Evolutionary conservation across 2,888 invertebrate genomes (phyloP), one percentile per base, ranked within the genome.

Genomic region (Tuta absoluta): DNA sequence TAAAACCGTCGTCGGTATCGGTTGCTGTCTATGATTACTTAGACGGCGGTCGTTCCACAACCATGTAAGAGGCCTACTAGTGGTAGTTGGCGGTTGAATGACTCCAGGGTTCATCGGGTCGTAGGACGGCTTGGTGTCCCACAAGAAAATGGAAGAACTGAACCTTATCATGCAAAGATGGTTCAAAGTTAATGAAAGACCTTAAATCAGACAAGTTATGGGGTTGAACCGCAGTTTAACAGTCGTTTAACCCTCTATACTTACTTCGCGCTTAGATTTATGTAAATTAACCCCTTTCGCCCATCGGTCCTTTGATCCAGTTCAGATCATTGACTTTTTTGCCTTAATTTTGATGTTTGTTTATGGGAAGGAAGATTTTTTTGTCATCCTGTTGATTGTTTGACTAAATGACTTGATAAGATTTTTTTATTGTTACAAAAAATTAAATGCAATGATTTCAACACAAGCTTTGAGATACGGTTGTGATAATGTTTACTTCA

Each of bases 251-350:
- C 66, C 71, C 73, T 71, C 82, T 85, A 87, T 88, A 85, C 73
- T 89, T 89, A 89, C 83, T 89, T 90, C 86, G 85, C 88, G 89
- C 87, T 84, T 86, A 78, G 82, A 84, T 85, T 85, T 86, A 86
- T 84, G 85, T 76, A 85, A 81, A 87, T 82, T 77, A 79, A 80
- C 79, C 68, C 75, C 78, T 76, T 81, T 82, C 78, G 53, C 14
- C 23, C 53, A 77, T 70, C 80, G 85, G 81, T 75, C 75, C 73
- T 79, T 83, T 77, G 76, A 75, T 73, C 67, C 51, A 53, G 23
- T 23, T 45, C 56, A 72, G 70, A 72, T 74, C 67, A 71, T 68
- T 66, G 51, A 8, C 41, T 68, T 70, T 73, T 71, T 73, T 71
- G 68, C 63, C 1, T 19, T 10, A 68, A 68, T 70, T 64, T 61